These are phyloP conservation scores for Orchestia grillus DNA, from an alignment of 1,140 invertebrate species.

Conservation along the genomic window DNA sequence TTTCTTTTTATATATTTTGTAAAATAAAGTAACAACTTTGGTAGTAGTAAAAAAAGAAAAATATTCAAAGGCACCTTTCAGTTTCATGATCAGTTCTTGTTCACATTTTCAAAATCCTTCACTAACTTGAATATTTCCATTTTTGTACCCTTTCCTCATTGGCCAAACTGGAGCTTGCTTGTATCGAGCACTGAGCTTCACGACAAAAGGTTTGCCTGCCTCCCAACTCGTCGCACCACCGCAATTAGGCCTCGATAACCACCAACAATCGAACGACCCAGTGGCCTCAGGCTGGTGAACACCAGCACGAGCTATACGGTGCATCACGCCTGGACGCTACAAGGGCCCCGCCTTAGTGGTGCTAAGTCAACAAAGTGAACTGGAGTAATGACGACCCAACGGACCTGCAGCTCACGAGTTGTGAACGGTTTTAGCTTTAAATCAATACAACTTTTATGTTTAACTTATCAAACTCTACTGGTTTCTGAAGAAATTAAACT, in stretches of 20 bases:
- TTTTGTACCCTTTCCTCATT: not conserved
- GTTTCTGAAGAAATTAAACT: too few species aligned
- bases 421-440: not conserved
- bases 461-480: not conserved
- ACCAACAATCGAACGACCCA: not conserved
- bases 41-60: not conserved
- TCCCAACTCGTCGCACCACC: not conserved
- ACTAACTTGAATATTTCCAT: not conserved
- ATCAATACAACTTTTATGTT: not conserved
- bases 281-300: too few species aligned
- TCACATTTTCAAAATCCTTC: not conserved
- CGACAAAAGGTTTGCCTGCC: not conserved
- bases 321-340: not conserved
- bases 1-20: too few species aligned
- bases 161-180: not conserved
- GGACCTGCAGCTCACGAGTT: not conserved
- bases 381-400: not conserved
- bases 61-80: not conserved
- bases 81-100: not conserved
- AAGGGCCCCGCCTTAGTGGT: not conserved
- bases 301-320: not conserved
- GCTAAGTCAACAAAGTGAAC: not conserved
- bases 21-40: too few species aligned
- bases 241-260: not conserved
- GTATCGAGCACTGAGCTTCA: not conserved